phyloP scores from a whole-genome alignment of 2,888 invertebrate species.

The Calliopum simillimum region DNA sequence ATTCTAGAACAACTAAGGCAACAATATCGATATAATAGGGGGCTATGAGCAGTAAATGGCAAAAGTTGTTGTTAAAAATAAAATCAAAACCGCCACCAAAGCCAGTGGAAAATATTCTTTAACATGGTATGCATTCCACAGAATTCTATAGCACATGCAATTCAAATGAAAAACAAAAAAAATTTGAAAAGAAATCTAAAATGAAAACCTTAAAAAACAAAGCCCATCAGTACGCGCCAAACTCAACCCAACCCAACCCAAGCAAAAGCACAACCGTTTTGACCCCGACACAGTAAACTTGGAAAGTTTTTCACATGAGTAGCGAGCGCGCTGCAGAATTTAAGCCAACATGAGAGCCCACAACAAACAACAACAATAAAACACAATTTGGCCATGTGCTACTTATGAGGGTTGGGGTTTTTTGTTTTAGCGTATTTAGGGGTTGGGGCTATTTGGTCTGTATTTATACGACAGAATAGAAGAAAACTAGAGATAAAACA shows the following conservation, averaged over 20 bases:
- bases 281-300: slow-evolving; percentile 60
- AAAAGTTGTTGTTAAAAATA: too few relatives aligned
- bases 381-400: background rate
- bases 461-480: background rate
- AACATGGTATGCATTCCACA: too few relatives aligned
- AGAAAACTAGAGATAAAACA: background rate
- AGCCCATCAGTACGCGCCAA: background rate
- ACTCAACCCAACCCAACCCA: background rate
- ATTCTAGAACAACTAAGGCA: too few relatives aligned
- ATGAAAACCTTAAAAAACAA: background rate
- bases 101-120: too few relatives aligned
- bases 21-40: too few relatives aligned
- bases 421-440: background rate
- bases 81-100: too few relatives aligned
- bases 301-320: slow-evolving; percentile 50
- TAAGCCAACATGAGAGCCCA: background rate
- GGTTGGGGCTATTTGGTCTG: background rate
- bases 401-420: background rate
- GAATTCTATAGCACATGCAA: background rate
- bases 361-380: background rate
- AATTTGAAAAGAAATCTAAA: background rate
- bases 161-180: background rate
- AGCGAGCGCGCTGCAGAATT: background rate
- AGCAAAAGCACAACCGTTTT: slow-evolving; percentile 38
- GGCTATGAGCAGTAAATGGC: too few relatives aligned